Evolutionary conservation across 2,797 vertebrate genomes (phyloP).

Genomic region (Ctenochaetus hawaiiensis): DNA sequence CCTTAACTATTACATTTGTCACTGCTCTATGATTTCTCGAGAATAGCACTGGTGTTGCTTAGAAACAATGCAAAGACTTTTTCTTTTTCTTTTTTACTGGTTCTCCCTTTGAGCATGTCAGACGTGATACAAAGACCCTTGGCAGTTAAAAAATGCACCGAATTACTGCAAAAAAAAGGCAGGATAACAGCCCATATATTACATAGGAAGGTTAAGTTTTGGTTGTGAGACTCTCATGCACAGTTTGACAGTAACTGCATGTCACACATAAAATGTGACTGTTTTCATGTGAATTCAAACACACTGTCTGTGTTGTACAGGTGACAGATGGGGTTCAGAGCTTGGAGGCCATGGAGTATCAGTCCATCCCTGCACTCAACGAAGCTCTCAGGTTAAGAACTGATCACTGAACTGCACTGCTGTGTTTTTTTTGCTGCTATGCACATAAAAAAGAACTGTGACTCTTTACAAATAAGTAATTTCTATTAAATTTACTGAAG

Average conservation of each 20-base stretch:
- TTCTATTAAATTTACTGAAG: background rate
- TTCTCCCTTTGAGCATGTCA: constrained; percentile 33
- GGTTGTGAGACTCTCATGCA: too few relatives aligned
- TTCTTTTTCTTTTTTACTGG: constrained; percentile 3
- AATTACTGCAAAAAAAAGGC: background rate
- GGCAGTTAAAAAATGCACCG: constrained; percentile 14
- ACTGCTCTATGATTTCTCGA: constrained; percentile 50
- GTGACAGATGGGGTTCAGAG: constrained; percentile 94
- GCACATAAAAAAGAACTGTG: background rate
- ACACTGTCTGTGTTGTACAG: constrained; percentile 61
- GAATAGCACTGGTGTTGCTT: constrained; percentile 65
- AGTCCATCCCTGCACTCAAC: constrained; percentile 87
- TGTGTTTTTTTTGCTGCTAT: background rate
- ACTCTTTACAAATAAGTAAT: background rate
- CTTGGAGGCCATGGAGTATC: constrained; percentile 95
- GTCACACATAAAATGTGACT: background rate
- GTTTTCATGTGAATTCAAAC: constrained; percentile 14
- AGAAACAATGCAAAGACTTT: constrained; percentile 54
- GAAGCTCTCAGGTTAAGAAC: constrained; percentile 80
- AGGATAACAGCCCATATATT: background rate
- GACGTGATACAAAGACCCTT: constrained; percentile 16
- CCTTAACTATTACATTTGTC: constrained; percentile 61
- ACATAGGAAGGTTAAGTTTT: too few relatives aligned
- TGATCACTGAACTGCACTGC: background rate
- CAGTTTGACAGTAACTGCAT: background rate